Percentiles rank a stretch among this genome's conserved stretches.
Evolutionary conservation across 2,113 vertebrate genomes (phyloP).

Genomic region (Corvus hawaiiensis): DNA sequence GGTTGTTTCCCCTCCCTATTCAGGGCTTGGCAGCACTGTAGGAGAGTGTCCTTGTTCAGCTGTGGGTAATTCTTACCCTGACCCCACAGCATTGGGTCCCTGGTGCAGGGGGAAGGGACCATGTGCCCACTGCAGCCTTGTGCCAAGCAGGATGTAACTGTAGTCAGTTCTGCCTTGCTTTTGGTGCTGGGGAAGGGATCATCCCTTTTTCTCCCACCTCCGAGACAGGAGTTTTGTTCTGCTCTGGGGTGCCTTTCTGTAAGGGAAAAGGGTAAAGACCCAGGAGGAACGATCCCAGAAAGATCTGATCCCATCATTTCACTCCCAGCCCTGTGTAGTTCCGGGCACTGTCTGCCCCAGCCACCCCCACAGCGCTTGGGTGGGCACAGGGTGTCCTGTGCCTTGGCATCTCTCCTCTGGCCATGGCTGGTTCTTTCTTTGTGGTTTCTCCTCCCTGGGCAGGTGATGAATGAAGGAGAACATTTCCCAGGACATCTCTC

Average conservation of each 20-base stretch:
- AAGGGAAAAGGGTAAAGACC: background rate
- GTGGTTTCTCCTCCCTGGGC: background rate
- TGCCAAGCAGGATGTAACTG: too few relatives aligned
- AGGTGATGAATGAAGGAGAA: background rate
- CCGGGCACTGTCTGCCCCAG: background rate
- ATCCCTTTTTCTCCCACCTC: background rate
- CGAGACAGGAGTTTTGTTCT: background rate
- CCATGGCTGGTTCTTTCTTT: background rate
- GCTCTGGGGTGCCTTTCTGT: background rate
- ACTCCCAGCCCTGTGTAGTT: background rate
- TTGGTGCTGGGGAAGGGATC: background rate
- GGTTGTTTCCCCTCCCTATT: background rate
- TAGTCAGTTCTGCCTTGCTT: background rate
- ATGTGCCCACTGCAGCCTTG: background rate
- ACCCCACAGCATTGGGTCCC: fast-evolving
- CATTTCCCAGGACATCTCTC: background rate
- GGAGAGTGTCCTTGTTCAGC: background rate
- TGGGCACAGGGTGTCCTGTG: background rate
- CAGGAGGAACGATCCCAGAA: background rate
- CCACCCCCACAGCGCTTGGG: background rate
- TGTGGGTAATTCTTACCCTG: background rate
- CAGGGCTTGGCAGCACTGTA: background rate
- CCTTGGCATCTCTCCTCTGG: background rate
- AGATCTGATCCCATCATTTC: background rate
- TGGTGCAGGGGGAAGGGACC: background rate